Conservation (phyloP, 2,797 vertebrate genomes). For the Micromesistius poutassou region DNA sequence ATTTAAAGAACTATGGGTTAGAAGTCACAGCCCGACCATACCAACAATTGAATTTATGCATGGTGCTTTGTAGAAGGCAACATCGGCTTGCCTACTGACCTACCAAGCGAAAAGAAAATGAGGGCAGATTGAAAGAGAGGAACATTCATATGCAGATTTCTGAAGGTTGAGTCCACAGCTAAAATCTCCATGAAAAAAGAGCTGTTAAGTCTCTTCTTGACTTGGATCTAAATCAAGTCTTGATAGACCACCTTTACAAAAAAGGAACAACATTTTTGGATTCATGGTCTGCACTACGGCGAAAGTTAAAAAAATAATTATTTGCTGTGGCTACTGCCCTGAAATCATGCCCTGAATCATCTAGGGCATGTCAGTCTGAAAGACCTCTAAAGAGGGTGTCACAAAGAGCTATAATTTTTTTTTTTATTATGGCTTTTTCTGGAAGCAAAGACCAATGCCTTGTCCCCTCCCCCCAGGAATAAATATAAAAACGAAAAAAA, state of each 20-base stretch:
- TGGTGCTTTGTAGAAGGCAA: neutral
- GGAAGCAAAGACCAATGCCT: conserved; percentile 27
- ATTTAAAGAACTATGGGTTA: neutral
- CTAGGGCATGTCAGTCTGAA: conserved; percentile 26
- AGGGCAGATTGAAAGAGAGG: neutral
- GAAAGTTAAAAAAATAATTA: conserved; percentile 26
- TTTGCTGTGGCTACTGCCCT: conserved; percentile 8
- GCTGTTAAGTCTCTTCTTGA: conserved; percentile 12
- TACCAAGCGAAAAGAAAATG: neutral
- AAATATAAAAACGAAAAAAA: conserved; percentile 12
- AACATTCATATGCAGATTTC: conserved; percentile 10
- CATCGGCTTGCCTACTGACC: neutral
- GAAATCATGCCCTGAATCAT: conserved; percentile 10
- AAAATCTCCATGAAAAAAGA: conserved; percentile 12
- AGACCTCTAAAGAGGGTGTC: conserved; percentile 33
- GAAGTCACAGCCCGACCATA: neutral
- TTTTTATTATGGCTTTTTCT: conserved; percentile 10
- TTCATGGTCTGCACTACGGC: conserved; percentile 24
- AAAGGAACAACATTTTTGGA: conserved; percentile 10
- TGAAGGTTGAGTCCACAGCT: conserved; percentile 3
- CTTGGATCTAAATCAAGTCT: conserved; percentile 38
- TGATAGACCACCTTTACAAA: conserved; percentile 27
- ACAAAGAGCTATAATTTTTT: conserved; percentile 26
- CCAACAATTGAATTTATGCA: too few relatives aligned
- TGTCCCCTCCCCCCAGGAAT: conserved; percentile 16